Evolutionary conservation across 2,888 invertebrate genomes (phyloP).

Genomic region (Leptopilina syphax): DNA sequence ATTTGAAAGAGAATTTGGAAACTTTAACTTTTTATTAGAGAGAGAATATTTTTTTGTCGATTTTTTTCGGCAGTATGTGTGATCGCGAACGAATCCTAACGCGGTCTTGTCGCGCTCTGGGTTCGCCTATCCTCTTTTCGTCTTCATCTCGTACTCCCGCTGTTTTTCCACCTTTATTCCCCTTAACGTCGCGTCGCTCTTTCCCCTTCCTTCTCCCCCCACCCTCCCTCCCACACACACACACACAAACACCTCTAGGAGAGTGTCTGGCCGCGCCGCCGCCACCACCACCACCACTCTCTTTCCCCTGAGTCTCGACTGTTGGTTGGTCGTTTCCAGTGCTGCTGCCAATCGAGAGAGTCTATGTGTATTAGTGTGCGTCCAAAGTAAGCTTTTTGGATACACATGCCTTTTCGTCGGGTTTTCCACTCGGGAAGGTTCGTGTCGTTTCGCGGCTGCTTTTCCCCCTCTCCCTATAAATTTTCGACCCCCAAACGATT

Average conservation of each 20-base stretch:
- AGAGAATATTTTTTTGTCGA: too few species aligned
- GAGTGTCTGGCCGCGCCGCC: too few species aligned
- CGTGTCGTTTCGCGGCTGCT: constrained; percentile 62
- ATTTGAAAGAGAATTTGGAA: too few species aligned
- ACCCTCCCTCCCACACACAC: too few species aligned
- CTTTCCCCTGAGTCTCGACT: constrained; percentile 43
- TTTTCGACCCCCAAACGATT: too few species aligned
- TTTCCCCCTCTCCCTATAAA: too few species aligned
- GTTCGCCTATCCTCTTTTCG: constrained; percentile 43
- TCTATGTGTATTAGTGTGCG: constrained; percentile 39
- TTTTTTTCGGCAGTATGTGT: constrained; percentile 12
- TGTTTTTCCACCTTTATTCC: constrained; percentile 12
- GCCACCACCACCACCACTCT: constrained; percentile 45
- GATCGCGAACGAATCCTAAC: constrained; percentile 48
- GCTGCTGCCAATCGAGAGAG: constrained; percentile 10
- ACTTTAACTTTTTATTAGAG: not conserved
- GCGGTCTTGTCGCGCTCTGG: constrained; percentile 45
- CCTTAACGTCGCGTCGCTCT: too few species aligned
- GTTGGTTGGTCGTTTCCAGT: constrained; percentile 36
- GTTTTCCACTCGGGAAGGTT: constrained; percentile 63
- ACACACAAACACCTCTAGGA: too few species aligned
- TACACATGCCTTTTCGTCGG: constrained; percentile 48
- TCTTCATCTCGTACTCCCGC: constrained; percentile 3
- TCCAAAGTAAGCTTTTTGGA: constrained; percentile 48
- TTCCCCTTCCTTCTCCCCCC: too few species aligned